Conservation (phyloP, 1,140 invertebrate genomes). For the Drosophila azteca region DNA sequence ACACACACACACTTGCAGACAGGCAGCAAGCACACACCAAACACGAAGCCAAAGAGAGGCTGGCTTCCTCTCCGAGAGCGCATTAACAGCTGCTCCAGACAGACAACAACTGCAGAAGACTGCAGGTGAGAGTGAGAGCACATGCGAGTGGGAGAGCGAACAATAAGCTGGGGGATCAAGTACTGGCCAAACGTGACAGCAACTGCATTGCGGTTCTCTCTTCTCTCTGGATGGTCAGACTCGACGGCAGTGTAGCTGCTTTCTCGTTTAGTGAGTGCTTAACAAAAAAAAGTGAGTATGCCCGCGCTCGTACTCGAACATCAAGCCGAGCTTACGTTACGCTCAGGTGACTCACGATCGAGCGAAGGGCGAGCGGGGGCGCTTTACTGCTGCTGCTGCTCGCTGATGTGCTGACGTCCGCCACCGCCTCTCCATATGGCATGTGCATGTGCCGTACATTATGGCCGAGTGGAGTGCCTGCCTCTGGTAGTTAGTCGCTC, state of each 20-base stretch:
- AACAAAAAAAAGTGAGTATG: constrained; percentile 9
- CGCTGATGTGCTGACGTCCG: constrained; percentile 31
- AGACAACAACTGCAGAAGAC: constrained; percentile 1
- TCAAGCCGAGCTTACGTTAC: constrained; percentile 81
- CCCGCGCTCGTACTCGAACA: constrained; percentile 51
- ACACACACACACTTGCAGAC: constrained; percentile 7
- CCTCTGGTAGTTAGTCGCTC: constrained; percentile 64
- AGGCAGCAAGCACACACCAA: constrained; percentile 6
- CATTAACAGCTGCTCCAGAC: constrained; percentile 29
- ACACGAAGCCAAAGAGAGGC: constrained; percentile 10
- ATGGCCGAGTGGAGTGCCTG: constrained; percentile 44
- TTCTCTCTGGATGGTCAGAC: no score
- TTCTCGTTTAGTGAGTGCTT: no score
- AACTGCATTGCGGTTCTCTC: no score
- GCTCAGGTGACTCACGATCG: constrained; percentile 80
- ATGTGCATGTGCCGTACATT: constrained; percentile 56
- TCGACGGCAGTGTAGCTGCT: no score
- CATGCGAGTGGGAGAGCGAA: constrained; percentile 1
- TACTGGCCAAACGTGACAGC: no score
- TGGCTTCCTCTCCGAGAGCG: constrained; percentile 18
- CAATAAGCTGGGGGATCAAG: neutral
- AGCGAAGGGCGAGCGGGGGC: constrained; percentile 67
- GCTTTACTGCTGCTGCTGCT: constrained; percentile 34
- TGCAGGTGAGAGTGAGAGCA: constrained; percentile 5
- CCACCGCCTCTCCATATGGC: constrained; percentile 38